Evolutionary conservation across 2,888 invertebrate species (phyloP).

Genomic region (Nephrotoma guestfalica): DNA sequence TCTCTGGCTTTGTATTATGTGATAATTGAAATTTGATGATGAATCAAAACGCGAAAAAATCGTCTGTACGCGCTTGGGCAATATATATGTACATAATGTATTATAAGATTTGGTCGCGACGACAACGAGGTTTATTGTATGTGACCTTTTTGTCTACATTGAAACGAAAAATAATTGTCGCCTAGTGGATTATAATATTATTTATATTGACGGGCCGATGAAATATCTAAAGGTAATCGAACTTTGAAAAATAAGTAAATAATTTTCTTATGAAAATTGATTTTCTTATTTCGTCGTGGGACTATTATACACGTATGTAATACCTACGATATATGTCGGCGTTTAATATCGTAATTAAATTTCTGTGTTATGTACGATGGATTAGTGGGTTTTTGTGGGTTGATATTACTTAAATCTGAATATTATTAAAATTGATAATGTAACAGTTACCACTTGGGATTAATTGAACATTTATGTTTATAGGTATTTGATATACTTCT

Average conservation of each 20-base stretch:
- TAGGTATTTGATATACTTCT: too few species aligned
- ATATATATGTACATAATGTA: background rate
- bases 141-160: background rate
- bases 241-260: background rate
- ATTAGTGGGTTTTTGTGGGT: background rate
- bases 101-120: background rate
- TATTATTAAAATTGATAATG: background rate
- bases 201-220: background rate
- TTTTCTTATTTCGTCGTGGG: background rate
- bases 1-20: background rate
- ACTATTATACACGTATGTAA: background rate
- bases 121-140: background rate
- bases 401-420: background rate
- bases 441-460: background rate
- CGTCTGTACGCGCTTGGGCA: background rate
- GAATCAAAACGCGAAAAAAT: background rate
- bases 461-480: background rate
- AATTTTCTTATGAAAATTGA: background rate
- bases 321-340: background rate
- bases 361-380: too few species aligned
- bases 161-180: background rate
- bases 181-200: too few species aligned
- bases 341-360: background rate
- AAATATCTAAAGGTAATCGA: background rate
- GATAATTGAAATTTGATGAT: background rate